Percentiles rank a stretch among this genome's conserved stretches.
Evolutionary conservation across 2,888 invertebrate genomes (phyloP).

Genomic region (Nemotelus nigrinus): DNA sequence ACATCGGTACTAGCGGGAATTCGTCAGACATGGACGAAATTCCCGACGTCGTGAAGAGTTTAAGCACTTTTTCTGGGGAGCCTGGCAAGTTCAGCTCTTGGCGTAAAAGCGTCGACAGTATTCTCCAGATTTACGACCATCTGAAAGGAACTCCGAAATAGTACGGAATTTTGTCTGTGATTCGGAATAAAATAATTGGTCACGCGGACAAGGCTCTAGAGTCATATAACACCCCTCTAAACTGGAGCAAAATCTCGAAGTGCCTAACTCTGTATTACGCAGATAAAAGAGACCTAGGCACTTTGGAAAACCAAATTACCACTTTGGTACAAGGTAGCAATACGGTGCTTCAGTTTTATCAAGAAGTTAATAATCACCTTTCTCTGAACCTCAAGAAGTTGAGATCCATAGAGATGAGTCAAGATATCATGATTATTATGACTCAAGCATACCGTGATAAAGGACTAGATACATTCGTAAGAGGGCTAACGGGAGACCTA

Average conservation of each 20-base stretch:
- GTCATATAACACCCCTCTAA: conserved; percentile 47
- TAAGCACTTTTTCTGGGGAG: conserved; percentile 9
- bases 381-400: conserved; percentile 41
- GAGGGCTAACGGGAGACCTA: conserved; percentile 37
- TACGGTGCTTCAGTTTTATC: conserved; percentile 43
- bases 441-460: conserved; percentile 37
- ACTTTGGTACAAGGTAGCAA: conserved; percentile 39
- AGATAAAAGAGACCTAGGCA: conserved; percentile 41
- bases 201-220: conserved; percentile 46
- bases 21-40: background rate
- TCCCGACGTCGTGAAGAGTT: conserved; percentile 17
- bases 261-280: conserved; percentile 49
- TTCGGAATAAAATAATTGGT: conserved; percentile 48
- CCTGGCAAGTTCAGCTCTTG: conserved; percentile 27
- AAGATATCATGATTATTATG: conserved; percentile 13
- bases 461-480: conserved; percentile 43
- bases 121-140: conserved; percentile 22
- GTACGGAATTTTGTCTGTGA: conserved; percentile 28
- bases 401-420: conserved; percentile 33
- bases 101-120: conserved; percentile 15
- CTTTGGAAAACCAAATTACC: conserved; percentile 42
- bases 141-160: conserved; percentile 30
- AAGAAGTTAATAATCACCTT: conserved; percentile 37
- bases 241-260: conserved; percentile 42
- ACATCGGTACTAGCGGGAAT: conserved; percentile 7